These are phyloP conservation scores for Periophthalmus modestus DNA, from an alignment of 2,113 vertebrate species.

Conservation along the genomic window DNA sequence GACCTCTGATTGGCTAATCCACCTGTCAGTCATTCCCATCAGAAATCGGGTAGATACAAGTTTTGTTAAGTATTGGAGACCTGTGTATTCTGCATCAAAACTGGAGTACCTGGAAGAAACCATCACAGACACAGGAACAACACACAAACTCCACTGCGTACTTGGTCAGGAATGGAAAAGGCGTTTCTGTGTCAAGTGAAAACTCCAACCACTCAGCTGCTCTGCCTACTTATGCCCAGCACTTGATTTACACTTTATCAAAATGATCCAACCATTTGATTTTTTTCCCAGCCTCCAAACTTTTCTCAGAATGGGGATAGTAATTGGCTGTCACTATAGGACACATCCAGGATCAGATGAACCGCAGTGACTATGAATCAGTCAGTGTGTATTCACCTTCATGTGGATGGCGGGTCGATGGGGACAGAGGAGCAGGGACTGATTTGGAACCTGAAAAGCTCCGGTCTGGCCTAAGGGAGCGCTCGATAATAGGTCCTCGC, in stretches of 20 bases:
- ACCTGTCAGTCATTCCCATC: no score
- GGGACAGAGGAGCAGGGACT: slow-evolving; percentile 20
- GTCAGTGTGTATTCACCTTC: slow-evolving; percentile 23
- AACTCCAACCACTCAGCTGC: no score
- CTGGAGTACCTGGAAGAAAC: neutral
- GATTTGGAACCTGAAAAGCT: slow-evolving; percentile 36
- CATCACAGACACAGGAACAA: neutral
- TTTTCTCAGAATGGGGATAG: neutral
- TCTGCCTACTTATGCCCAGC: neutral
- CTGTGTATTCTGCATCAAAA: no score
- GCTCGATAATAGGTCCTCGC: slow-evolving; percentile 41
- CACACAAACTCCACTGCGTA: neutral
- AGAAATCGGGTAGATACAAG: no score
- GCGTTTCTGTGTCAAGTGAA: neutral
- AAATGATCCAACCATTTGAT: neutral
- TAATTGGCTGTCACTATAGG: slow-evolving; percentile 65
- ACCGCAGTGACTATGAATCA: slow-evolving; percentile 7
- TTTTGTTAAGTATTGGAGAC: no score
- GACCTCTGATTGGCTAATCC: no score
- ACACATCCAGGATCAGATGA: slow-evolving; percentile 50
- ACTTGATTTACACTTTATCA: neutral
- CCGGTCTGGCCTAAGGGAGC: slow-evolving; percentile 38
- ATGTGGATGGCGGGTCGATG: neutral
- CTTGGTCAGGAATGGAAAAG: neutral
- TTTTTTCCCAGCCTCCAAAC: neutral